Conservation (phyloP, 2,797 vertebrate species). For the Petrocephalus sullivani region DNA sequence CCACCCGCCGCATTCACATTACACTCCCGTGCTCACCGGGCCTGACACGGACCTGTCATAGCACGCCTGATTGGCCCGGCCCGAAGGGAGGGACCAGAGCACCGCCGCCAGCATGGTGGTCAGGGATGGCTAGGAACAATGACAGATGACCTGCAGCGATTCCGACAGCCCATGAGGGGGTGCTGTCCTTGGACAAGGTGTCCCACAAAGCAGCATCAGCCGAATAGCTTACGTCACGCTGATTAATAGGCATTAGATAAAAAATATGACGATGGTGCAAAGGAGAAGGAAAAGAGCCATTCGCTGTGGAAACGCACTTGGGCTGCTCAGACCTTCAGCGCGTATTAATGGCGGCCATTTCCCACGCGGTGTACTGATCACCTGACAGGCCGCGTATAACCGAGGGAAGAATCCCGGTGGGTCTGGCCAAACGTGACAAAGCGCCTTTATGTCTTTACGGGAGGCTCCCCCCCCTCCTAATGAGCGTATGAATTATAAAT, state of each 20-base stretch:
- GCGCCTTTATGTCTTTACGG: conserved; percentile 33
- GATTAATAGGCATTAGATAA: background rate
- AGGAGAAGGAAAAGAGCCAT: background rate
- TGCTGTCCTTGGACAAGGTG: background rate
- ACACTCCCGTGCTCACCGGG: background rate
- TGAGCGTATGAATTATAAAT: conserved; percentile 16
- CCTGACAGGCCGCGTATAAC: background rate
- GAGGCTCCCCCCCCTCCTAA: conserved; percentile 14
- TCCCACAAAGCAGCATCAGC: background rate
- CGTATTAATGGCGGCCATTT: background rate
- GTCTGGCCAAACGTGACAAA: background rate
- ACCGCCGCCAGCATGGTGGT: background rate
- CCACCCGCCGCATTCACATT: background rate
- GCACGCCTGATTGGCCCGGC: background rate
- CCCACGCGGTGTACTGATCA: background rate
- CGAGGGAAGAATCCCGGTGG: background rate
- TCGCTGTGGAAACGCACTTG: background rate
- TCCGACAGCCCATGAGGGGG: background rate
- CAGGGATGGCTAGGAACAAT: background rate
- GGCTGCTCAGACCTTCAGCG: background rate
- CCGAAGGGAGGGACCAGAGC: background rate
- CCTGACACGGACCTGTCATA: background rate
- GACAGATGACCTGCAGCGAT: background rate
- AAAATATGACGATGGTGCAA: background rate
- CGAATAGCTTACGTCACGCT: background rate